phyloP scores from a whole-genome alignment of 1,140 invertebrate species.

The Drosophila nasuta region DNA sequence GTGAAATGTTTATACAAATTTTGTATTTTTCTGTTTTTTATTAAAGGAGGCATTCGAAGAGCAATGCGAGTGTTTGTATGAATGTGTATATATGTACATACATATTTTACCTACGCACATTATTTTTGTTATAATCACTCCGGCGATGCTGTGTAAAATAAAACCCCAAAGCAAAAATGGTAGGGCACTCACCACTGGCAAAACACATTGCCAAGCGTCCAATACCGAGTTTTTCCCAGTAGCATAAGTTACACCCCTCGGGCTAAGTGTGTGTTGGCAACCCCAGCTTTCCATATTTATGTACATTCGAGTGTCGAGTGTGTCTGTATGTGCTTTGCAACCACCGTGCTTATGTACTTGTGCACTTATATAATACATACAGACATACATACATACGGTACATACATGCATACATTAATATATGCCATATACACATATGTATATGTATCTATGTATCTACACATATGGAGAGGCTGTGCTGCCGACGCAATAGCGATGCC shows the following conservation, averaged over 20 bases:
- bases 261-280: slow-evolving; percentile 69
- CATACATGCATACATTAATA: slow-evolving; percentile 21
- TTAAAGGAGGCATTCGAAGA: neutral
- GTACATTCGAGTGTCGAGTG: slow-evolving; percentile 20
- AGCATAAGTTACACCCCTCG: slow-evolving; percentile 80
- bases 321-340: slow-evolving; percentile 34
- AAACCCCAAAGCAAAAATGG: slow-evolving; percentile 60
- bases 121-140: slow-evolving; percentile 54
- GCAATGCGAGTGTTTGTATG: neutral
- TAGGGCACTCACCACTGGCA: slow-evolving; percentile 75
- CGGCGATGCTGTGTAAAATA: slow-evolving; percentile 58
- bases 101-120: slow-evolving; percentile 18
- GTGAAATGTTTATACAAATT: neutral
- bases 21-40: slow-evolving; percentile 8
- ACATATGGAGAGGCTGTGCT: slow-evolving; percentile 68
- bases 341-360: slow-evolving; percentile 47
- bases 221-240: slow-evolving; percentile 81
- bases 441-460: slow-evolving; percentile 24
- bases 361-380: slow-evolving; percentile 25
- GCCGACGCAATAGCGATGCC: slow-evolving; percentile 56
- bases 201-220: slow-evolving; percentile 56
- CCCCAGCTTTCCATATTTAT: slow-evolving; percentile 65
- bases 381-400: slow-evolving; percentile 19
- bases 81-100: neutral
- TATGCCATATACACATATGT: slow-evolving; percentile 19